Evolutionary conservation across 2,113 vertebrate genomes (phyloP).

Genomic region (Zosterops pallidus): DNA sequence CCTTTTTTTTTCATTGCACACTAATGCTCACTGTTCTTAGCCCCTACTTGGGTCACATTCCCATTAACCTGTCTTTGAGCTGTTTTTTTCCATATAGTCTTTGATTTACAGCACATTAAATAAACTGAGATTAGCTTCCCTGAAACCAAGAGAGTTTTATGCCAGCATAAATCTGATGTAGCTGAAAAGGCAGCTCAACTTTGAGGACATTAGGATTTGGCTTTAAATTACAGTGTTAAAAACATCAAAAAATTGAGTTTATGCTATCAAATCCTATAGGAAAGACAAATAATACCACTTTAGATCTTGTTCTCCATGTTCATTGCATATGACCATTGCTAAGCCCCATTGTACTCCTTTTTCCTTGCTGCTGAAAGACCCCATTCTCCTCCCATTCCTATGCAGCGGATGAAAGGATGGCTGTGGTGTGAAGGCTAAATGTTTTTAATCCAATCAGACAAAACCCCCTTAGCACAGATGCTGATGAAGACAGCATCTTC

Average conservation of each 20-base stretch:
- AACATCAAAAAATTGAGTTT: background rate
- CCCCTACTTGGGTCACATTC: background rate
- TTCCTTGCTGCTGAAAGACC: background rate
- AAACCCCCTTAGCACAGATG: background rate
- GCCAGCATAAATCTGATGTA: constrained; percentile 10
- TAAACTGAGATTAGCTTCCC: constrained; percentile 28
- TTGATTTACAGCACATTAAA: constrained; percentile 21
- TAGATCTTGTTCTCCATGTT: background rate
- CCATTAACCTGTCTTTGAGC: constrained; percentile 12
- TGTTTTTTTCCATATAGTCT: background rate
- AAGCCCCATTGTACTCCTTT: background rate
- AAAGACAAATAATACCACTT: background rate
- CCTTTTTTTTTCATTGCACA: background rate
- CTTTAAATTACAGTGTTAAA: background rate
- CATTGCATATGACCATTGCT: background rate
- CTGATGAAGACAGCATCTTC: background rate
- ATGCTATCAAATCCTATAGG: background rate
- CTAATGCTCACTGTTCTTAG: background rate
- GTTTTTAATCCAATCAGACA: background rate
- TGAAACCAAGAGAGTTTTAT: constrained; percentile 3
- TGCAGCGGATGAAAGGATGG: background rate
- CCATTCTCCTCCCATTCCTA: background rate
- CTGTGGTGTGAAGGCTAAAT: background rate
- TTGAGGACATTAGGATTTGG: background rate
- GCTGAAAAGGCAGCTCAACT: background rate